Conservation (phyloP, 2,888 invertebrate genomes). For the Drosophila kanekoi region DNA sequence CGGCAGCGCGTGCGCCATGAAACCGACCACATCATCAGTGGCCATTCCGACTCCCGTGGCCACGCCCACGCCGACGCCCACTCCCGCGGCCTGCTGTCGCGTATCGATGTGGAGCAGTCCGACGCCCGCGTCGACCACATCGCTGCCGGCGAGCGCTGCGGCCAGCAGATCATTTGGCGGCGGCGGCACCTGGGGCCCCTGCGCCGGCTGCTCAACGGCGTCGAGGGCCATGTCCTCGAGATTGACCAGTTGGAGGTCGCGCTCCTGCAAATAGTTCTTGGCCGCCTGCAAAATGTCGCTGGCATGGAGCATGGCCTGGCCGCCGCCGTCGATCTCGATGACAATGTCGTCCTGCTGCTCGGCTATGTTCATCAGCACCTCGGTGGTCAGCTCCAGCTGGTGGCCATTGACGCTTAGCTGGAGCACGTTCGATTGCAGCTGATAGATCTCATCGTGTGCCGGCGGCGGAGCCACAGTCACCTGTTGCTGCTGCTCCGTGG, state of each 20-base stretch:
- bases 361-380: slow-evolving; percentile 55
- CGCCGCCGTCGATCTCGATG: slow-evolving; percentile 40
- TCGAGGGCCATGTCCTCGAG: slow-evolving; percentile 56
- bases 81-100: neutral
- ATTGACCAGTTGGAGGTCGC: slow-evolving; percentile 84
- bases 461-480: too few relatives aligned
- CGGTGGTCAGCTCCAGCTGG: slow-evolving; percentile 55
- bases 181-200: slow-evolving; percentile 13
- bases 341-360: slow-evolving; percentile 58
- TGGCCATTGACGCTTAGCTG: slow-evolving; percentile 59
- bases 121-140: slow-evolving; percentile 54
- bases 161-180: slow-evolving; percentile 88
- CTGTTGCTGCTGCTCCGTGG: too few relatives aligned
- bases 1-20: slow-evolving; percentile 59
- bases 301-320: slow-evolving; percentile 39
- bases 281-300: slow-evolving; percentile 79
- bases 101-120: slow-evolving; percentile 58
- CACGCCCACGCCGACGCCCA: neutral
- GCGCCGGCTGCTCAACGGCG: slow-evolving; percentile 9
- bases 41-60: slow-evolving; percentile 1
- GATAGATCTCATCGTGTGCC: slow-evolving; percentile 19
- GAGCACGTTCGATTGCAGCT: slow-evolving; percentile 44
- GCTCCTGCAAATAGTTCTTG: slow-evolving; percentile 65
- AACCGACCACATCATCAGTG: slow-evolving; percentile 50
- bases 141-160: slow-evolving; percentile 89